phyloP scores from a whole-genome alignment of 1,140 invertebrate species.

The Sinella curviseta region DNA sequence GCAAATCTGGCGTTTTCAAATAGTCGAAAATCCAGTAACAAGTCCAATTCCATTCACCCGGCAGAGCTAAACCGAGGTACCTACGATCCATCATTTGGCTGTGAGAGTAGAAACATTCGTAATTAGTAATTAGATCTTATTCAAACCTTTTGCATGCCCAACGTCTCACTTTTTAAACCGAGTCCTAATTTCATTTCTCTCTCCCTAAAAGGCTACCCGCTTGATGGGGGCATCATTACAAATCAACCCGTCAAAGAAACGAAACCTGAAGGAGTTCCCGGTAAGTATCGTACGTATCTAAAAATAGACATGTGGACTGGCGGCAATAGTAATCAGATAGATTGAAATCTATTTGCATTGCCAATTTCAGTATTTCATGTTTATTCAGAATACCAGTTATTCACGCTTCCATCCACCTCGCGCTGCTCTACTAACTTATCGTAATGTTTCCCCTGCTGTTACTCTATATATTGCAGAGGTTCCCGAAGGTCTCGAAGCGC shows the following conservation, averaged over 20 bases:
- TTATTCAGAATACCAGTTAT: too few species aligned
- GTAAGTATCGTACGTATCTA: too few species aligned
- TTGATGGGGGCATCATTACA: conserved; percentile 28
- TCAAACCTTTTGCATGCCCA: too few species aligned
- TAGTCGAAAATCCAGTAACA: conserved; percentile 15
- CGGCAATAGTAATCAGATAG: too few species aligned
- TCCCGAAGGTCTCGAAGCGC: conserved; percentile 41
- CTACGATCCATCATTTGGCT: neutral
- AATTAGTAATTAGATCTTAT: too few species aligned
- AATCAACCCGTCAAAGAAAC: conserved; percentile 23
- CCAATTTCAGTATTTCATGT: too few species aligned
- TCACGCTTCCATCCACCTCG: too few species aligned
- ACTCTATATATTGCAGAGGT: conserved; percentile 27
- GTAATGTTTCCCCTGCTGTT: neutral
- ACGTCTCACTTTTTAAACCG: neutral
- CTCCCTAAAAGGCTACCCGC: neutral
- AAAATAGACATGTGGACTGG: neutral
- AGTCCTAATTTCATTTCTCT: neutral
- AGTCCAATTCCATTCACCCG: conserved; percentile 10
- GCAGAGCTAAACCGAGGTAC: neutral
- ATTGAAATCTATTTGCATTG: too few species aligned
- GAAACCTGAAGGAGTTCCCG: conserved; percentile 23
- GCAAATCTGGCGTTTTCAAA: neutral
- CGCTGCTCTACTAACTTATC: neutral
- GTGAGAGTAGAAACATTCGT: neutral